These are phyloP conservation scores for Mesocentrotus franciscanus DNA, from an alignment of 53 echinoderm and acorn worm genomes.

Conservation along the genomic window DNA sequence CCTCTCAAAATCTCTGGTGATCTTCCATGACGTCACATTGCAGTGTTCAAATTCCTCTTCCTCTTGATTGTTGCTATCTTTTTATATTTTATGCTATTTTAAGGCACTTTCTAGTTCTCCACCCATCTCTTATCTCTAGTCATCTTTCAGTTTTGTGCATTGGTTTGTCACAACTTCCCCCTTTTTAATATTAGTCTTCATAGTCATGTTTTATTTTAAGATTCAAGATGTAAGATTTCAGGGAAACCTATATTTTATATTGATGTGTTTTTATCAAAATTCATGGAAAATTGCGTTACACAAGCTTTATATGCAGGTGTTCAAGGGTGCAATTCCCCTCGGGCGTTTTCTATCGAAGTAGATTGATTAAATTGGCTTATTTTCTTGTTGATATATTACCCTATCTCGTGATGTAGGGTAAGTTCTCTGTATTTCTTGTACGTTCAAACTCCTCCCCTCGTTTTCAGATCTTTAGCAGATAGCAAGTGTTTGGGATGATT, in stretches of 20 bases:
- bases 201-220: not conserved
- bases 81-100: not conserved
- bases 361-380: constrained; percentile 28
- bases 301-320: not conserved
- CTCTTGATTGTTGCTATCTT: not conserved
- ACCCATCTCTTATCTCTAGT: not conserved
- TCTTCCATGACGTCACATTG: not conserved
- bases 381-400: not conserved
- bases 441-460: not conserved
- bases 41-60: not conserved
- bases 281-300: not conserved
- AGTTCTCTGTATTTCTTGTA: not conserved
- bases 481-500: not conserved
- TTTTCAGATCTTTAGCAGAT: not conserved
- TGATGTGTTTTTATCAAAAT: constrained; percentile 22
- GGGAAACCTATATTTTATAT: not conserved
- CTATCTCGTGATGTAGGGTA: not conserved
- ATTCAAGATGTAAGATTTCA: constrained; percentile 5
- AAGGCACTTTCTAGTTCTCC: not conserved
- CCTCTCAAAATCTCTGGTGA: not conserved
- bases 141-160: not conserved
- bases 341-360: not conserved
- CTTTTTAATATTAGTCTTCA: not conserved
- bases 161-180: not conserved
- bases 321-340: not conserved